Conservation (phyloP, 2,797 vertebrate species). For the Peromyscus nudipes region DNA sequence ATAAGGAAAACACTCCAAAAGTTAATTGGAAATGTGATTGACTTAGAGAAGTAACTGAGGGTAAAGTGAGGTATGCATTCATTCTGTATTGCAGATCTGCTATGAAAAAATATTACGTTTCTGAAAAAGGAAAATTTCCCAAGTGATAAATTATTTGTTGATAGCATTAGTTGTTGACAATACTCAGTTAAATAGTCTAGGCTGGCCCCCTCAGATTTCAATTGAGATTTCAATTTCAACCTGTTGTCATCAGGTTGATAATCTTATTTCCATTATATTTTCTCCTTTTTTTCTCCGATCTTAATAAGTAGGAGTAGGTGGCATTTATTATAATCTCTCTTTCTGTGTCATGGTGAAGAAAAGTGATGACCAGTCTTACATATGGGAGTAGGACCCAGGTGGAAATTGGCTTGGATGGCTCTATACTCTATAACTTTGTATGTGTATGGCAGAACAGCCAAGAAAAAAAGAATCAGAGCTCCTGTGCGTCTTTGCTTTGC, state of each 20-base stretch:
- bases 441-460: neutral
- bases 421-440: neutral
- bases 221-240: too few relatives aligned
- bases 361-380: neutral
- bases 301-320: neutral
- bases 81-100: neutral
- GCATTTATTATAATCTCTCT: neutral
- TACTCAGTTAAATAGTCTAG: neutral
- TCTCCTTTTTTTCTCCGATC: neutral
- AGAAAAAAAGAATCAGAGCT: neutral
- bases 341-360: conserved; percentile 3
- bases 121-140: neutral
- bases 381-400: neutral
- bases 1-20: conserved; percentile 18
- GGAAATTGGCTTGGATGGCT: neutral
- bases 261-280: neutral
- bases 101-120: neutral
- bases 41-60: neutral
- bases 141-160: conserved; percentile 8
- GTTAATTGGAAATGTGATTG: conserved; percentile 17
- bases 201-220: conserved; percentile 20
- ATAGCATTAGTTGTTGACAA: neutral
- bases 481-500: neutral
- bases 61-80: neutral
- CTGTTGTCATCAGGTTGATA: conserved; percentile 13